A percentile compares a stretch with the other conserved stretches of the same genome.
These are phyloP conservation scores for Proteles cristata DNA, from an alignment of 2,113 vertebrate genomes.

Conservation along the genomic window DNA sequence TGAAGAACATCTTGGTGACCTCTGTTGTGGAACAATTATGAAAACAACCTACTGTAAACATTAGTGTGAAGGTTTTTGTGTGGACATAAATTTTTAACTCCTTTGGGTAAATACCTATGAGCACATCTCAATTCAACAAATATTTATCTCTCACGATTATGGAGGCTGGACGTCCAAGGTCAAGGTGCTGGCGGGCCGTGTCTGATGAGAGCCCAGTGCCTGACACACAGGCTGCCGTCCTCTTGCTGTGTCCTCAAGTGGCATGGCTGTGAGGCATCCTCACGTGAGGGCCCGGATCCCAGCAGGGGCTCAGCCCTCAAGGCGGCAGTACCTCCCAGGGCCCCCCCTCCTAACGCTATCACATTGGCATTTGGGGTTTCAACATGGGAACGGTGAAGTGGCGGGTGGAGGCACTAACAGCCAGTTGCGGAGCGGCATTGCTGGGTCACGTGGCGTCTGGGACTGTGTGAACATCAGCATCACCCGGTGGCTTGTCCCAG, in stretches of 20 bases:
- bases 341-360: neutral
- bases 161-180: neutral
- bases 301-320: neutral
- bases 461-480: rapidly evolving
- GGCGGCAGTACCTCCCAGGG: neutral
- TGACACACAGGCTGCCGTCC: neutral
- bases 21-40: neutral
- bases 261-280: neutral
- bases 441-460: neutral
- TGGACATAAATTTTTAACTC: neutral
- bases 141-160: neutral
- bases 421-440: neutral
- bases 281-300: neutral
- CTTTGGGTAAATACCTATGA: neutral
- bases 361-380: neutral
- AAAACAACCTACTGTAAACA: no score
- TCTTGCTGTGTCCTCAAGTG: neutral
- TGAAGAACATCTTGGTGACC: neutral
- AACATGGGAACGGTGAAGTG: no score
- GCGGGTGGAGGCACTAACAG: neutral
- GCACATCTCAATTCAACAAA: neutral
- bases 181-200: neutral
- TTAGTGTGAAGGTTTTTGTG: neutral
- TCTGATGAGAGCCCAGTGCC: neutral
- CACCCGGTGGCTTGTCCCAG: neutral